These are phyloP conservation scores for Leptopterna dolabrata DNA, from an alignment of 2,888 invertebrate species.

Conservation along the genomic window DNA sequence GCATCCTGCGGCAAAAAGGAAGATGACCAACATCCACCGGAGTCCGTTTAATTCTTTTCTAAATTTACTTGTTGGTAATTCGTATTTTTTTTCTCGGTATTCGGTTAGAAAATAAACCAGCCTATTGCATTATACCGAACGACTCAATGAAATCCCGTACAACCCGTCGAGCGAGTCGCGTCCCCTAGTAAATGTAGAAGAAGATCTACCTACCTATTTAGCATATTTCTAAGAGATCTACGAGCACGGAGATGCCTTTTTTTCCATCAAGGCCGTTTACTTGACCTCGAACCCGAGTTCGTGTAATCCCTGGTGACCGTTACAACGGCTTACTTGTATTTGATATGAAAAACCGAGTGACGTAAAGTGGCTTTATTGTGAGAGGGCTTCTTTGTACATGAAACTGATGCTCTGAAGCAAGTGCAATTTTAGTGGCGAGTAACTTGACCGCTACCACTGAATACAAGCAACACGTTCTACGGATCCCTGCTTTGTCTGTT, in stretches of 20 bases:
- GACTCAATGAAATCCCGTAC: slow-evolving; percentile 26
- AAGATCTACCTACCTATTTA: background rate
- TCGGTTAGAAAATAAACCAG: background rate
- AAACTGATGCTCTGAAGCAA: no score
- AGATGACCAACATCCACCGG: background rate
- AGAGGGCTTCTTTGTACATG: no score
- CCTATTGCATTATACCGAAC: slow-evolving; percentile 11
- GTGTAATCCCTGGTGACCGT: background rate
- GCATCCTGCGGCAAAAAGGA: background rate
- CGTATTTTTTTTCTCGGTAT: background rate
- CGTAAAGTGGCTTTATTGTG: no score
- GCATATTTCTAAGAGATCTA: background rate
- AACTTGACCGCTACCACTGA: no score
- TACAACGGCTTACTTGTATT: background rate
- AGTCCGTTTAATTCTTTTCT: background rate
- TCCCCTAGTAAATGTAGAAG: background rate
- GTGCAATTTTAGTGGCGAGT: no score
- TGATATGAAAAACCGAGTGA: no score
- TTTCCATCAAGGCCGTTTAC: background rate
- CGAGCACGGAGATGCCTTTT: background rate
- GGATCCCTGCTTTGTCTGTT: no score
- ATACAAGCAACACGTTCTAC: no score
- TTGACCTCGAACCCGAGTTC: background rate
- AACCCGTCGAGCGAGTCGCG: background rate
- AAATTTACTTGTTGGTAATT: no score